Evolutionary conservation across 2,888 invertebrate species (phyloP), one percentile per base, ranked within the genome.

Genomic region (Platycheirus albimanus): DNA sequence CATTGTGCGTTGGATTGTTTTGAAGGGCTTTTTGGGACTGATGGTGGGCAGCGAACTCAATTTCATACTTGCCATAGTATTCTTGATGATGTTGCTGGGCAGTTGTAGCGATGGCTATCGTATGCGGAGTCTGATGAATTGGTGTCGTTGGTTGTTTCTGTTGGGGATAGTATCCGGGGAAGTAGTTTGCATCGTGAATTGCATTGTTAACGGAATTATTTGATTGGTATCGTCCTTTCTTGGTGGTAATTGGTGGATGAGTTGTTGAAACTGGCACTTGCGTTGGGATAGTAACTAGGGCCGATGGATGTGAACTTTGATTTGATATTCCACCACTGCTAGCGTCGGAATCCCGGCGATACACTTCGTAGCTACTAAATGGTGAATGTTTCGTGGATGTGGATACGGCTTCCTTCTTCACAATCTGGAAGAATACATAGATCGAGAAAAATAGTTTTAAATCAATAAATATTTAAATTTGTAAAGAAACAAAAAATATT

Each of bases 391-490:
- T 90, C 11, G 90, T 88, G 10, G 91, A 89, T n/a, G 91, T 90
- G 45, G 90, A 90, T 10, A 90, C 90, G 19, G 90, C 89, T 85
- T 91, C 91, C 76, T 91, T 91, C 78, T 91, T 91, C 41, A 91
- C 88, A 41, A 89, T 86, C 90, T 90, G 54, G 45, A n/a, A 1
- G 13, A 20, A 20, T 45, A 45, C 19, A 61, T 24, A 24, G 15
- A 13, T n/a, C n/a, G 8, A 33, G 10, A 30, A 24, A 19, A 19
- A 7, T n/a, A n/a, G n/a, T n/a, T n/a, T n/a, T n/a, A n/a, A n/a
- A n/a, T n/a, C n/a, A n/a, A n/a, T n/a, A n/a, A n/a, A n/a, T n/a
- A n/a, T n/a, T n/a, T n/a, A n/a, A n/a, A n/a, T n/a, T n/a, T n/a
- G n/a, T n/a, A n/a, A n/a, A n/a, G n/a, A n/a, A n/a, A n/a, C n/a